phyloP scores from a whole-genome alignment of 2,113 vertebrate genomes.

The Nyctereutes procyonoides region DNA sequence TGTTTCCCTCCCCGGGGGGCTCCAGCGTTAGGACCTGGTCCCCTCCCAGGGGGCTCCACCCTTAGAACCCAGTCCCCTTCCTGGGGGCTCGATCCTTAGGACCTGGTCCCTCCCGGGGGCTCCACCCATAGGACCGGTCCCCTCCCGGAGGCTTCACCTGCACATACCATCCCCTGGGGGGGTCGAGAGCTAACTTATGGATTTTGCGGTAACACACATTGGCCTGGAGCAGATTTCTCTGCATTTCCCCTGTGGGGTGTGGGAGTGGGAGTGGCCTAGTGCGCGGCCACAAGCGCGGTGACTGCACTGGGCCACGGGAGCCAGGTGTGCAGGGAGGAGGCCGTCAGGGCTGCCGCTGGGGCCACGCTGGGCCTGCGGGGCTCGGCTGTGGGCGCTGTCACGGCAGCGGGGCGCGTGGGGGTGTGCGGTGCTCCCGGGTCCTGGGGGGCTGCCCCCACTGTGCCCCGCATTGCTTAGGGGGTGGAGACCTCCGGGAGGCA shows the following conservation, averaged over 20 bases:
- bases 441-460: background rate
- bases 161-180: background rate
- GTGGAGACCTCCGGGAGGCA: no score
- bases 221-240: background rate
- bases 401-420: accelerated
- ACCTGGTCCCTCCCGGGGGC: background rate
- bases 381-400: background rate
- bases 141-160: background rate
- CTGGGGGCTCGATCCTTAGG: no score
- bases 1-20: background rate
- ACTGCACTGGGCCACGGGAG: background rate
- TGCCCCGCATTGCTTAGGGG: no score
- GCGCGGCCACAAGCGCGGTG: background rate
- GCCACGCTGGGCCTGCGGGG: background rate
- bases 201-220: accelerated
- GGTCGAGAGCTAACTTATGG: accelerated
- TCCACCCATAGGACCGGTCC: no score
- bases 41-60: no score
- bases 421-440: background rate
- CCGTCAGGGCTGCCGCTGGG: background rate
- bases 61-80: no score
- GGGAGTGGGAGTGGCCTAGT: background rate
- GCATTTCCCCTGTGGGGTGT: no score
- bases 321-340: background rate
- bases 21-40: no score